Evolutionary conservation across 2,888 invertebrate genomes (phyloP).

Genomic region (Troides aeacus): DNA sequence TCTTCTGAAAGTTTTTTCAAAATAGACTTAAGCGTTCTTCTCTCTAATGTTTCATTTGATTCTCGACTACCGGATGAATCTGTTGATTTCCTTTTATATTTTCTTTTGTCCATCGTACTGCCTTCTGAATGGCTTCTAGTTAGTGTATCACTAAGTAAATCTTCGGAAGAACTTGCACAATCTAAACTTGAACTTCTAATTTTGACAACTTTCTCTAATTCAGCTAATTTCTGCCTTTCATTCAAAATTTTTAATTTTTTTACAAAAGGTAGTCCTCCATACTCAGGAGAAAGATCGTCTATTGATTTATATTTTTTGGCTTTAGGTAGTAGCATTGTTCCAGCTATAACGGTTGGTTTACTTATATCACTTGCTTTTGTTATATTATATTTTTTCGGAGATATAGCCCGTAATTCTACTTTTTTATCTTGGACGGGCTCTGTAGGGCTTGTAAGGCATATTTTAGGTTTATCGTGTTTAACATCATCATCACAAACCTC

Average conservation of each 20-base stretch:
- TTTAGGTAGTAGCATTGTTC: conserved; percentile 60
- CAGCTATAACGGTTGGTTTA: conserved; percentile 39
- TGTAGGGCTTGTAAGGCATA: conserved; percentile 67
- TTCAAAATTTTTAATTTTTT: conserved; percentile 93
- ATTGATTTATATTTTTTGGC: conserved; percentile 89
- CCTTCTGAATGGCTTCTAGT: conserved; percentile 91
- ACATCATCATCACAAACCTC: conserved; percentile 58
- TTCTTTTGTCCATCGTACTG: conserved; percentile 84
- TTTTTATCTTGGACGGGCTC: conserved; percentile 72
- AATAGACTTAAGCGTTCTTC: conserved; percentile 90
- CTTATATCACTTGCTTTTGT: conserved; percentile 51
- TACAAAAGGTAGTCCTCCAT: conserved; percentile 91
- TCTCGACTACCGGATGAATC: conserved; percentile 64
- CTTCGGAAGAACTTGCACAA: conserved; percentile 82
- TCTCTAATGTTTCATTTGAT: conserved; percentile 90
- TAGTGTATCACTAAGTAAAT: conserved; percentile 78
- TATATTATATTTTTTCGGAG: conserved; percentile 56
- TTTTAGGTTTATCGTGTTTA: conserved; percentile 66
- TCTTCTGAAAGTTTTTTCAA: conserved; percentile 90
- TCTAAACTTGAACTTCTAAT: conserved; percentile 90
- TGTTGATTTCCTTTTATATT: conserved; percentile 67
- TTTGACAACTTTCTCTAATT: conserved; percentile 87
- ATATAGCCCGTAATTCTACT: conserved; percentile 68
- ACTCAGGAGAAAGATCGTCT: conserved; percentile 92
- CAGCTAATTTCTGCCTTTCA: conserved; percentile 91